Percentiles rank a stretch among this genome's conserved stretches.
Conservation (phyloP, 1,140 invertebrate genomes). For the Drosophila gunungcola region DNA sequence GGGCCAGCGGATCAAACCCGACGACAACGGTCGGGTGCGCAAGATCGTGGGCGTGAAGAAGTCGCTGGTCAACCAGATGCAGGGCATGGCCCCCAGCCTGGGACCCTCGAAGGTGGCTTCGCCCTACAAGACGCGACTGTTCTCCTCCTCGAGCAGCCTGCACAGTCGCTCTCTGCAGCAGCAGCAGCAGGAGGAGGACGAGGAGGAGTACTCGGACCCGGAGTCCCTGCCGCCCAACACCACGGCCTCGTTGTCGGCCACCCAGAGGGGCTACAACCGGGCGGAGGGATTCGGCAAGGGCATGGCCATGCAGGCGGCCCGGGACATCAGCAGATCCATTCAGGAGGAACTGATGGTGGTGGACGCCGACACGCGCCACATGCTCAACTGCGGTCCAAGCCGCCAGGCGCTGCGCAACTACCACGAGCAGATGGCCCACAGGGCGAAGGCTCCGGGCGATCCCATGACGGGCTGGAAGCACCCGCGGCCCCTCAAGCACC, state of each 20-base stretch:
- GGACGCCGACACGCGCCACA: conserved; percentile 12
- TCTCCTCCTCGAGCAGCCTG: conserved; percentile 42
- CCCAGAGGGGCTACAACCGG: conserved; percentile 39
- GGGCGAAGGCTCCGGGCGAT: conserved; percentile 3
- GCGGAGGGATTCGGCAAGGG: neutral
- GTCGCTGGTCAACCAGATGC: conserved; percentile 57
- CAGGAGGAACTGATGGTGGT: conserved; percentile 59
- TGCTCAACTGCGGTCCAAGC: conserved; percentile 32
- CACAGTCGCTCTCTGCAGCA: neutral
- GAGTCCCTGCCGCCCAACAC: neutral
- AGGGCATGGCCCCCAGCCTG: conserved; percentile 25
- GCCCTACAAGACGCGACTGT: conserved; percentile 31
- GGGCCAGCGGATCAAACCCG: neutral
- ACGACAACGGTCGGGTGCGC: neutral
- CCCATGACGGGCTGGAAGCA: conserved; percentile 54
- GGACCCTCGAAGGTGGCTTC: neutral
- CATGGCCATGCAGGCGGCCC: conserved; percentile 15
- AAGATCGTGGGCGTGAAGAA: conserved; percentile 61
- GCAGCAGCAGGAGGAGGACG: neutral
- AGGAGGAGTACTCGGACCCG: neutral
- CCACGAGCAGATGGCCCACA: neutral
- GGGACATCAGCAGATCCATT: conserved; percentile 58
- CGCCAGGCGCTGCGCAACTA: neutral
- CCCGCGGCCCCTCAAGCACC: conserved; percentile 3
- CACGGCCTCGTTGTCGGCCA: conserved; percentile 15